Conservation (phyloP, 2,797 vertebrate species). For the Mormyrus proboscirostris region DNA sequence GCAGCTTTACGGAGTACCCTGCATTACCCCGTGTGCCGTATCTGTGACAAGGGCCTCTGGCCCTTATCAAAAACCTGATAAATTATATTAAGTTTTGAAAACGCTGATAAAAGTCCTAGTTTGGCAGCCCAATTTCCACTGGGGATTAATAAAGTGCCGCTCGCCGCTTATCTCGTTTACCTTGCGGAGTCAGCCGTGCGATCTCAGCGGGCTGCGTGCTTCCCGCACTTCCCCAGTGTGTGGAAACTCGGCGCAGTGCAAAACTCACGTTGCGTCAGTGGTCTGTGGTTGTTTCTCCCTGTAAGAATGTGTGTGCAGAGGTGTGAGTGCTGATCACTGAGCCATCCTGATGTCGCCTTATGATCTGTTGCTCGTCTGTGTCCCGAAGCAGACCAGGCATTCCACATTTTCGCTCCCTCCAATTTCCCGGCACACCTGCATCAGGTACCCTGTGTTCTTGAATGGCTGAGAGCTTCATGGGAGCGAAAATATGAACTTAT, state of each 20-base stretch:
- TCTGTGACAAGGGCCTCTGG: neutral
- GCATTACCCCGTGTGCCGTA: neutral
- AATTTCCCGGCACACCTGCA: neutral
- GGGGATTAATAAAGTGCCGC: neutral
- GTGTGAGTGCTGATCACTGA: neutral
- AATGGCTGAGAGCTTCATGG: neutral
- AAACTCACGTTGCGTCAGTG: neutral
- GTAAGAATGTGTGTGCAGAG: neutral
- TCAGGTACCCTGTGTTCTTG: neutral
- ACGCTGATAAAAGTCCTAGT: neutral
- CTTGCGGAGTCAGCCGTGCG: neutral
- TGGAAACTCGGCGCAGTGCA: neutral
- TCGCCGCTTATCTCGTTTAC: neutral
- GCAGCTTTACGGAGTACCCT: neutral
- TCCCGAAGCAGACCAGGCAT: neutral
- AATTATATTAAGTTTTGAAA: constrained; percentile 2
- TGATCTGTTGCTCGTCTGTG: neutral
- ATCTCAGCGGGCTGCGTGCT: neutral
- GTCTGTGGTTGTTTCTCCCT: neutral
- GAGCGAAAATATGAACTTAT: neutral
- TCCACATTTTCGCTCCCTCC: neutral
- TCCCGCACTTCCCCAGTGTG: neutral
- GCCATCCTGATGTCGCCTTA: neutral
- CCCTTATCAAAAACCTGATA: neutral
- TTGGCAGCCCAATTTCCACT: constrained; percentile 4